Conservation (phyloP, 2,888 invertebrate genomes). For the Papilio protenor region DNA sequence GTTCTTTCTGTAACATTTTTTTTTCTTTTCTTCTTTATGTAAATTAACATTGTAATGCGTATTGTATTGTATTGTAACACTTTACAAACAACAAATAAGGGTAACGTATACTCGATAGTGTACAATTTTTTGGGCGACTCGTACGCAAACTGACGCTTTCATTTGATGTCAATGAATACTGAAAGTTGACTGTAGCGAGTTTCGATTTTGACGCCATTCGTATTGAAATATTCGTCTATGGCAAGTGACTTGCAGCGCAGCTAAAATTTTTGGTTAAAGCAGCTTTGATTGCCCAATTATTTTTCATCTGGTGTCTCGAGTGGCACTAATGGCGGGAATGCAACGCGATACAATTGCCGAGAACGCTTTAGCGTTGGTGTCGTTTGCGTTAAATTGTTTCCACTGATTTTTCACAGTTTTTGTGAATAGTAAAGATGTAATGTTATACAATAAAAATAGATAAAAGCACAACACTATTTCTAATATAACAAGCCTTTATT, state of each 20-base stretch:
- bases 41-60: too few species aligned
- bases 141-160: too few species aligned
- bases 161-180: too few species aligned
- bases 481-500: background rate
- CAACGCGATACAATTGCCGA: constrained; percentile 37
- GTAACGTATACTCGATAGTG: too few species aligned
- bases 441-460: background rate
- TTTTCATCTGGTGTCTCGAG: constrained; percentile 41
- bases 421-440: background rate
- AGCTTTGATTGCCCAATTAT: constrained; percentile 44
- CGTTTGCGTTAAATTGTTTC: constrained; percentile 27
- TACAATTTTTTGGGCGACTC: too few species aligned
- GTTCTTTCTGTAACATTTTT: background rate
- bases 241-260: constrained; percentile 17
- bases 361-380: constrained; percentile 36
- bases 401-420: constrained; percentile 15
- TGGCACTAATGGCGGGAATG: constrained; percentile 37
- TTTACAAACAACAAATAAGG: too few species aligned
- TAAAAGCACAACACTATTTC: background rate
- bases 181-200: too few species aligned
- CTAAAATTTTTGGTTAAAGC: constrained; percentile 39
- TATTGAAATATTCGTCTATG: constrained; percentile 18
- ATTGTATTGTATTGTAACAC: too few species aligned
- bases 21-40: too few species aligned
- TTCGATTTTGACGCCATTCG: constrained; percentile 11